phyloP scores from a whole-genome alignment of 2,113 vertebrate species.

The Tenrec ecaudatus region DNA sequence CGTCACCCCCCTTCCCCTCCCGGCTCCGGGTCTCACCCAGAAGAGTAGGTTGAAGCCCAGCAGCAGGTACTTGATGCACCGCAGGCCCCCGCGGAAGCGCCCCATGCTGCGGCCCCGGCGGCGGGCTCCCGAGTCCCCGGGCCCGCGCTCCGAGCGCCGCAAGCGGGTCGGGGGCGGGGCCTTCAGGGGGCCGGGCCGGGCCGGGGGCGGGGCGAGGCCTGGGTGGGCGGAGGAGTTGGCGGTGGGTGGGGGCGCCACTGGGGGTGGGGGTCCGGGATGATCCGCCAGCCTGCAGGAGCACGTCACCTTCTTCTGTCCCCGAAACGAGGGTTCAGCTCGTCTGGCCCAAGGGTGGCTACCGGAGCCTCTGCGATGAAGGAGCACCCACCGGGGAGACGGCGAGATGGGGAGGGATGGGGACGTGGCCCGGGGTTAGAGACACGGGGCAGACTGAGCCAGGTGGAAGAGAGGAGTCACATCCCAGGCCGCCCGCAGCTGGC shows the following conservation, averaged over 20 bases:
- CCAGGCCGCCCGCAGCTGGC: not conserved
- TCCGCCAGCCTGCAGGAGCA: not conserved
- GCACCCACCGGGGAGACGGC: not conserved
- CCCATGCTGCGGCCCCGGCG: constrained; percentile 87
- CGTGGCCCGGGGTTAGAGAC: constrained; percentile 29
- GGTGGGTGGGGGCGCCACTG: not conserved
- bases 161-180: constrained; percentile 57
- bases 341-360: not conserved
- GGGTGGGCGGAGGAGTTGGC: not conserved
- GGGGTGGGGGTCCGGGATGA: too few relatives aligned
- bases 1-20: not conserved
- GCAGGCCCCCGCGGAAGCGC: constrained; percentile 92
- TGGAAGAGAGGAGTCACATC: not conserved
- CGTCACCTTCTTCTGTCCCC: fast-evolving
- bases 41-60: constrained; percentile 96
- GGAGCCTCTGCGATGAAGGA: not conserved
- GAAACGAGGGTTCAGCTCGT: not conserved
- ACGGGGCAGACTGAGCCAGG: not conserved
- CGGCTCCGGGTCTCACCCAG: constrained; percentile 91
- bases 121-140: constrained; percentile 74
- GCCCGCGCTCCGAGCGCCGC: constrained; percentile 56
- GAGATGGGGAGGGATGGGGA: not conserved
- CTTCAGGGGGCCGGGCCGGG: not conserved
- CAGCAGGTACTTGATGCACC: constrained; percentile 95
- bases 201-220: constrained; percentile 4